Evolutionary conservation across 2,888 invertebrate genomes (phyloP).

Genomic region (Matsumyia berberina): DNA sequence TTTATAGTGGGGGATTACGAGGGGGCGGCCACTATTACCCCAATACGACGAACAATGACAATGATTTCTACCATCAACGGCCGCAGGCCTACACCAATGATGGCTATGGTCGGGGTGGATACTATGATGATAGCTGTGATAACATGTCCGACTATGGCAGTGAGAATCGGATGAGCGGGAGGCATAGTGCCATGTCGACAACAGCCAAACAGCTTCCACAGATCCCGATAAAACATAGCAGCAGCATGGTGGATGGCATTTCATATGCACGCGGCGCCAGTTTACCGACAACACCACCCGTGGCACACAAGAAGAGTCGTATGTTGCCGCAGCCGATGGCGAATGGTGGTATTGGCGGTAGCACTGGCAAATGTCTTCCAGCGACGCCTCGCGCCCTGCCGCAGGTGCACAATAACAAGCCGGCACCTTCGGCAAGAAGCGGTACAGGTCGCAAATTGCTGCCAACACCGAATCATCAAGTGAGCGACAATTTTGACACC

Average conservation of each 20-base stretch:
- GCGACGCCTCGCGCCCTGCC: conserved; percentile 79
- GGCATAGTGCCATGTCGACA: conserved; percentile 68
- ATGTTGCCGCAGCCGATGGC: conserved; percentile 78
- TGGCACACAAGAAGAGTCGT: conserved; percentile 77
- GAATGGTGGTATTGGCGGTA: conserved; percentile 88
- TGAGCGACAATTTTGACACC: conserved; percentile 49
- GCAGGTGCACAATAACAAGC: conserved; percentile 77
- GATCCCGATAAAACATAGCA: conserved; percentile 79
- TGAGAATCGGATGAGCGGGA: conserved; percentile 63
- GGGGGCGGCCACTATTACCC: conserved; percentile 51
- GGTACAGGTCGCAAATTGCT: conserved; percentile 68
- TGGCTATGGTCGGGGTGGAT: conserved; percentile 25
- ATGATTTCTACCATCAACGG: conserved; percentile 60
- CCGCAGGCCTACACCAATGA: conserved; percentile 24
- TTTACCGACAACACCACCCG: conserved; percentile 79
- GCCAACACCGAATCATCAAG: conserved; percentile 69
- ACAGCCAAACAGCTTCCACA: conserved; percentile 80
- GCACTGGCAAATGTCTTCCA: conserved; percentile 86
- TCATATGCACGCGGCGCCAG: conserved; percentile 79
- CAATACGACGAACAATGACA: conserved; percentile 68
- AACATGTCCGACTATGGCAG: conserved; percentile 83
- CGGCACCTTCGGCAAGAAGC: conserved; percentile 78
- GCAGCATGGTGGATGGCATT: conserved; percentile 81
- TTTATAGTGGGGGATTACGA: conserved; percentile 24
- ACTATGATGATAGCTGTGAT: conserved; percentile 69